phyloP scores from a whole-genome alignment of 2,888 invertebrate species.

The Zele albiditarsus region DNA sequence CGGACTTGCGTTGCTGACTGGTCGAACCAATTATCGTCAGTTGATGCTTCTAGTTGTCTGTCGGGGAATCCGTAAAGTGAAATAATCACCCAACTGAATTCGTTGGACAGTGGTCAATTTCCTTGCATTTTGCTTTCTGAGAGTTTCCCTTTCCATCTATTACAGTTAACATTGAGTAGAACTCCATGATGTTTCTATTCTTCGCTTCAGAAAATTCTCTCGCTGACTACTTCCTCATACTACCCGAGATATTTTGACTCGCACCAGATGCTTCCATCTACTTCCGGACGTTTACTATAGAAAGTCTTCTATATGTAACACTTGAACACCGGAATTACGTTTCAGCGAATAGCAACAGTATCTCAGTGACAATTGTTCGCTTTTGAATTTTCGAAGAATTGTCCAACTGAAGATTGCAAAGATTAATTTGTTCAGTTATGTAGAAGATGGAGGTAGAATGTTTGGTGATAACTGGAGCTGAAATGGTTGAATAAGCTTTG shows the following conservation, averaged over 20 bases:
- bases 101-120: neutral
- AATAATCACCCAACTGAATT: constrained; percentile 20
- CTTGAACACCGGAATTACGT: constrained; percentile 32
- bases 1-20: constrained; percentile 57
- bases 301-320: neutral
- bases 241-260: constrained; percentile 15
- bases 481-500: too few species aligned
- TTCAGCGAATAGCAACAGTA: constrained; percentile 16
- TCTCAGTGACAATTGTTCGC: constrained; percentile 2
- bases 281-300: constrained; percentile 28
- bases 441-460: neutral
- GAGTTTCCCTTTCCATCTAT: neutral
- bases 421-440: neutral
- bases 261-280: constrained; percentile 14
- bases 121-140: constrained; percentile 5
- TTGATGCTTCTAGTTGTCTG: constrained; percentile 29
- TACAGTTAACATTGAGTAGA: neutral
- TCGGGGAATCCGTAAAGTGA: neutral
- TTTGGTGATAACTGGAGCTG: too few species aligned
- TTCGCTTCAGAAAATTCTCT: neutral
- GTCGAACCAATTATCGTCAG: constrained; percentile 65
- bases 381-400: constrained; percentile 26
- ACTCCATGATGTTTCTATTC: neutral
- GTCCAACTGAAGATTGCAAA: constrained; percentile 11
- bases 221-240: neutral